Evolutionary conservation across 2,888 invertebrate genomes (phyloP), one percentile per base, ranked within the genome.

Genomic region (Lapara coniferarum): DNA sequence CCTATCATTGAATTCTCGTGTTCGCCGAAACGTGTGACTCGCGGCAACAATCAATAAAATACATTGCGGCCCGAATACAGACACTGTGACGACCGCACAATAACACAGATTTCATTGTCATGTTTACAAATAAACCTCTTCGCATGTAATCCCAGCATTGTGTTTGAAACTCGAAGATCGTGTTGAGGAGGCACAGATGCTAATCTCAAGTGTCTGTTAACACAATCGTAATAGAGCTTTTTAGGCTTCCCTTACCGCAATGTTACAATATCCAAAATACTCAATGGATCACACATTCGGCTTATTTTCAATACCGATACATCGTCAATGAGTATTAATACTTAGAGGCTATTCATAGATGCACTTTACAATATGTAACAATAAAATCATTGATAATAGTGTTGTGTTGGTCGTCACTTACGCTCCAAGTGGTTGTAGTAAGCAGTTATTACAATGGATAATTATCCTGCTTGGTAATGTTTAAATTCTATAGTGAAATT

Each of bases 131-230:
- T 93, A 93, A 93, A 91, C 91, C 89, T 90, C 91, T 89, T 85
- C 87, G 86, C 82, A 82, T 85, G 84, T 93, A 93, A 93, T 93
- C 93, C 91, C 82, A 74, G 81, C 78, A 89, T 93, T 93, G 92
- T 93, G 85, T 85, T 87, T 84, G 90, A 87, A 89, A 89, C 85
- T 85, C 84, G 89, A 90, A 85, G 89, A 89, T 87, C 88, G 79
- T 83, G 83, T 82, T 84, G 88, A 88, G 85, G 85, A 88, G 82
- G 85, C 85, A 89, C 93, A 93, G 93, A 93, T 93, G 93, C 92
- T 93, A 93, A 93, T 93, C 93, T 93, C 93, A 93, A 93, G 93
- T 93, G 93, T 93, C 90, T 89, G 90, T 92, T 92, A 92, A 91
- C 92, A 88, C 87, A 86, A 79, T 84, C 83, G 93, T 92, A 93